Percentiles rank a stretch among this genome's conserved stretches.
Evolutionary conservation across 1,140 invertebrate genomes (phyloP).

Genomic region (Drosophila mojavensis): DNA sequence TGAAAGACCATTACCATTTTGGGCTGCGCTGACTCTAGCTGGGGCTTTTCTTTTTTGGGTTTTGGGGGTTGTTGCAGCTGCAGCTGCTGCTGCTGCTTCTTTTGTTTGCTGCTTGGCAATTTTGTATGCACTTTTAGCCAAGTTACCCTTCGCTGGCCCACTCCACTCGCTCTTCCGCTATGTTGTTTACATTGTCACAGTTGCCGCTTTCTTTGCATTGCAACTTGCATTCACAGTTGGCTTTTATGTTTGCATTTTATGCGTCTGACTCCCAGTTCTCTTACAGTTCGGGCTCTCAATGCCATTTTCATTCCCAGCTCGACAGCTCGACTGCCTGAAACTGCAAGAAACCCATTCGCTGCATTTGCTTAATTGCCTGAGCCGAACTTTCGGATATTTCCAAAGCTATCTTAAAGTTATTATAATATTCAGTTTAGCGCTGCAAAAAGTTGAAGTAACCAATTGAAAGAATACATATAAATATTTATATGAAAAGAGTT

Average conservation of each 20-base stretch:
- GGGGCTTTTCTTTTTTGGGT: slow-evolving; percentile 48
- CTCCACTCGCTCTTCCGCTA: slow-evolving; percentile 35
- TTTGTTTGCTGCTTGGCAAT: slow-evolving; percentile 75
- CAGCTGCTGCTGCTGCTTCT: slow-evolving; percentile 56
- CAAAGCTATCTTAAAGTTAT: slow-evolving; percentile 27
- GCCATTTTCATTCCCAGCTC: slow-evolving; percentile 29
- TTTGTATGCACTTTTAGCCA: slow-evolving; percentile 76
- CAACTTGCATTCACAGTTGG: slow-evolving; percentile 73
- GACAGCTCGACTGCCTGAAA: not conserved
- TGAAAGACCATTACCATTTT: slow-evolving; percentile 76
- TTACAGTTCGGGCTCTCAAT: slow-evolving; percentile 1
- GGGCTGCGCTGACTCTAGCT: slow-evolving; percentile 39
- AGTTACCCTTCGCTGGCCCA: not conserved
- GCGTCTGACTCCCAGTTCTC: slow-evolving; percentile 42
- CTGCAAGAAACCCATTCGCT: slow-evolving; percentile 41
- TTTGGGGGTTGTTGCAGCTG: slow-evolving; percentile 43
- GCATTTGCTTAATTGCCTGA: slow-evolving; percentile 72
- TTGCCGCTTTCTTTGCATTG: slow-evolving; percentile 69
- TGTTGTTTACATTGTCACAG: slow-evolving; percentile 80
- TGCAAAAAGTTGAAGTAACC: not conserved
- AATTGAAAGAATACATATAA: not conserved
- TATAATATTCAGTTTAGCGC: not conserved
- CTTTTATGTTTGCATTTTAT: slow-evolving; percentile 79
- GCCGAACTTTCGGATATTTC: slow-evolving; percentile 17
- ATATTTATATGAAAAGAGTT: not conserved